Conservation (phyloP, 1,140 invertebrate species). For the Tetragonula clypearis region DNA sequence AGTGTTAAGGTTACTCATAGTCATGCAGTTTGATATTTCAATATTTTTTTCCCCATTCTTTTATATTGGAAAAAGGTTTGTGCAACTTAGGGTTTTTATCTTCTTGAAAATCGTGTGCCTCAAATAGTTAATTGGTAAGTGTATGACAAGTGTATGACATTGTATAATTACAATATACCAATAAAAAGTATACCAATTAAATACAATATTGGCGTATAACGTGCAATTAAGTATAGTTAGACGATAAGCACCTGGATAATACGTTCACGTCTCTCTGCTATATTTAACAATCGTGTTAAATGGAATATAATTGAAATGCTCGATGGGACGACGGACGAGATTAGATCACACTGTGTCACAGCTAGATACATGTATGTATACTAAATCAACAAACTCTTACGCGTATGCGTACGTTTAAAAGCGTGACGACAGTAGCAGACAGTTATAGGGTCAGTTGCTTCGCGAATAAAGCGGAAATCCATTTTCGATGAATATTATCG, state of each 20-base stretch:
- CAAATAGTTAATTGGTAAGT: too few relatives aligned
- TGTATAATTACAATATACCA: not conserved
- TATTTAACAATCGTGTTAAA: too few relatives aligned
- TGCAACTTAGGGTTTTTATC: too few relatives aligned
- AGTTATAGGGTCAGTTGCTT: too few relatives aligned
- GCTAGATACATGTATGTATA: not conserved
- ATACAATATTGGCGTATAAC: not conserved
- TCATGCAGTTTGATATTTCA: too few relatives aligned
- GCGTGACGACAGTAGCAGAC: not conserved
- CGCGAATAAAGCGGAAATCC: too few relatives aligned
- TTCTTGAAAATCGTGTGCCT: too few relatives aligned
- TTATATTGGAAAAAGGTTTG: too few relatives aligned
- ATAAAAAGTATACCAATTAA: not conserved
- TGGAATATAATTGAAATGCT: not conserved
- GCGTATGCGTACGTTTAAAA: not conserved
- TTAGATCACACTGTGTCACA: slow-evolving; percentile 8
- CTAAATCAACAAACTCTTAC: not conserved
- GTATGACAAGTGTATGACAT: too few relatives aligned
- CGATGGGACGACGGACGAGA: slow-evolving; percentile 20
- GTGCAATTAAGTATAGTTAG: not conserved
- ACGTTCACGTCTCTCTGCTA: slow-evolving; percentile 24
- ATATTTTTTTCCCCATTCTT: too few relatives aligned
- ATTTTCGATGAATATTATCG: not conserved
- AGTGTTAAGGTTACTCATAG: too few relatives aligned
- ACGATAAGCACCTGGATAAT: slow-evolving; percentile 20